Evolutionary conservation across 2,888 invertebrate genomes (phyloP), one percentile per base, ranked within the genome.

Genomic region (Callimorpha dominula): DNA sequence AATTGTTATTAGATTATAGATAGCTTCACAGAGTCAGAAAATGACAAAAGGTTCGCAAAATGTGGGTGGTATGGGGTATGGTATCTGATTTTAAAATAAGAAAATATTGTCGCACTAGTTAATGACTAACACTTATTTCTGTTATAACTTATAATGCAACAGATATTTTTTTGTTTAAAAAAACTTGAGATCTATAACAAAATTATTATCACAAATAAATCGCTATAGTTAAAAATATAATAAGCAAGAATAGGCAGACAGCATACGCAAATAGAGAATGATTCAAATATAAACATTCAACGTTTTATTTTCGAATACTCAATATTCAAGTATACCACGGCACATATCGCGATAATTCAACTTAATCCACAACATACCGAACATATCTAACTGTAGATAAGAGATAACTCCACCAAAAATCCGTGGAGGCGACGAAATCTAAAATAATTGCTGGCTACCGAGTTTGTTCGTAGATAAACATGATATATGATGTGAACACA

Each of bases 361-460:
- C 15, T 60, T 40, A 62, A 57, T 49, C 20, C 67, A 17, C 15
- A 68, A 63, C 68, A 64, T 72, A 68, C 63, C 64, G 57, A 54
- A 77, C 77, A 73, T 74, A 77, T 69, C 65, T 75, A 72, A 20
- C 66, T 62, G 60, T 62, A 69, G 78, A 75, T 75, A 54, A 75
- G 6, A 76, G 78, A 81, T 83, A 80, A 81, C 85, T 79, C 79
- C 83, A 73, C 72, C 88, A 77, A 82, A 89, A 87, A 87, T 86
- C 79, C 82, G 82, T 73, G 74, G 81, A 77, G 81, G 84, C 86
- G 81, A 87, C 87, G 81, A 87, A 89, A 89, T 89, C 90, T 86
- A 88, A 89, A 88, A 88, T 89, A 89, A 89, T 89, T 89, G 89
- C 86, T 81, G 79, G 89, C 89, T 89, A 89, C 89, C 76, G 86